Percentiles rank a stretch among this genome's conserved stretches.
Evolutionary conservation across 2,113 vertebrate species (phyloP).

Genomic region (Ardeotis arabs): DNA sequence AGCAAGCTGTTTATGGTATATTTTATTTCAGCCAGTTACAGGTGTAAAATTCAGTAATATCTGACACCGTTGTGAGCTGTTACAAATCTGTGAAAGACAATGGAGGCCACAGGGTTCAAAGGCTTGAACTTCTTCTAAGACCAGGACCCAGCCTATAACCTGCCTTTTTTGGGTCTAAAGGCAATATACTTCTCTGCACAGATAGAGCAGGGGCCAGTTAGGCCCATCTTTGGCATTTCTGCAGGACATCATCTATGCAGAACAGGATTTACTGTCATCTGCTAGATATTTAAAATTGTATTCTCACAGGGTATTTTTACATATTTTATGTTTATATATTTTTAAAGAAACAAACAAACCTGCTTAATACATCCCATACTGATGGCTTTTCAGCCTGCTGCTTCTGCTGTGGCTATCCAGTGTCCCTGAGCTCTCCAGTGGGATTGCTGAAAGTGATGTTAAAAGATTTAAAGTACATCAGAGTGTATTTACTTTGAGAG

Average conservation of each 20-base stretch:
- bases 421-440: neutral
- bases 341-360: neutral
- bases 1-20: neutral
- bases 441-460: neutral
- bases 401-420: neutral
- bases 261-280: neutral
- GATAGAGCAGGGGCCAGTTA: neutral
- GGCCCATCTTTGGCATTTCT: neutral
- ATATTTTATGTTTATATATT: conserved; percentile 4
- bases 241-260: neutral
- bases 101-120: neutral
- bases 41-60: neutral
- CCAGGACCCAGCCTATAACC: neutral
- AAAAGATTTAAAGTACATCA: neutral
- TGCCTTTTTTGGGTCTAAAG: neutral
- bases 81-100: neutral
- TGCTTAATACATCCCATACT: neutral
- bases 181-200: neutral
- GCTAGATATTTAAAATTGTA: neutral
- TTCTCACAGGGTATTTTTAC: conserved; percentile 40
- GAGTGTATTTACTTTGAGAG: neutral
- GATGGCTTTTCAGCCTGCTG: conserved; percentile 39
- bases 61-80: neutral
- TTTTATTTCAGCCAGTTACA: neutral
- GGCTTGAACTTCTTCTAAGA: neutral